phyloP scores from a whole-genome alignment of 2,888 invertebrate species.

The Meiosimyza decipiens region DNA sequence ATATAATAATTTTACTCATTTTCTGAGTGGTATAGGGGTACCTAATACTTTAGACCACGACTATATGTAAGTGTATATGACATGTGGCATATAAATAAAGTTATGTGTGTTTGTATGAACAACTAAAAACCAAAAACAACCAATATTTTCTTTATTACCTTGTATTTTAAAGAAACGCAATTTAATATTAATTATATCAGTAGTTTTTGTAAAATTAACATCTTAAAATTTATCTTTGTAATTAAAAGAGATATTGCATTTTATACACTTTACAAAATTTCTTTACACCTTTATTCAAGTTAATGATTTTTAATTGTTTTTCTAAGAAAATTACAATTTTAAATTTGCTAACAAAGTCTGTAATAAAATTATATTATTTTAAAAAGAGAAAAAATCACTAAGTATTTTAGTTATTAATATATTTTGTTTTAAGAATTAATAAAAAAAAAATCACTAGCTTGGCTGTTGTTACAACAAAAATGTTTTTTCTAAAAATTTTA shows the following conservation, averaged over 20 bases:
- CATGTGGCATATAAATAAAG: not conserved
- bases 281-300: slow-evolving; percentile 16
- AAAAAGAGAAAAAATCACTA: slow-evolving; percentile 1
- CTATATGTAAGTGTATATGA: no score
- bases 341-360: slow-evolving; percentile 27
- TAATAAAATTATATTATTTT: slow-evolving; percentile 13
- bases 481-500: slow-evolving; percentile 36
- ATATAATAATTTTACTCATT: no score
- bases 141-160: slow-evolving; percentile 12
- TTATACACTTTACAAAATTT: slow-evolving; percentile 10
- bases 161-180: slow-evolving; percentile 41
- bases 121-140: slow-evolving; percentile 18
- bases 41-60: no score
- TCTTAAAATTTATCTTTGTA: slow-evolving; percentile 14
- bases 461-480: slow-evolving; percentile 57
- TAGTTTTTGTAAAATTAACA: slow-evolving; percentile 31
- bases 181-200: slow-evolving; percentile 30
- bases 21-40: no score
- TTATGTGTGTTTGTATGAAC: not conserved
- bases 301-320: slow-evolving; percentile 6
- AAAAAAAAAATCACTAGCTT: slow-evolving; percentile 49
- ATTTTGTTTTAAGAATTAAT: not conserved
- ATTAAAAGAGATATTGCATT: slow-evolving; percentile 13
- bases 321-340: slow-evolving; percentile 15
- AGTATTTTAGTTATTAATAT: slow-evolving; percentile 5